A percentile compares a stretch with the other conserved stretches of the same genome.
phyloP scores from a whole-genome alignment of 2,888 invertebrate genomes.

The Lypha dubia region DNA sequence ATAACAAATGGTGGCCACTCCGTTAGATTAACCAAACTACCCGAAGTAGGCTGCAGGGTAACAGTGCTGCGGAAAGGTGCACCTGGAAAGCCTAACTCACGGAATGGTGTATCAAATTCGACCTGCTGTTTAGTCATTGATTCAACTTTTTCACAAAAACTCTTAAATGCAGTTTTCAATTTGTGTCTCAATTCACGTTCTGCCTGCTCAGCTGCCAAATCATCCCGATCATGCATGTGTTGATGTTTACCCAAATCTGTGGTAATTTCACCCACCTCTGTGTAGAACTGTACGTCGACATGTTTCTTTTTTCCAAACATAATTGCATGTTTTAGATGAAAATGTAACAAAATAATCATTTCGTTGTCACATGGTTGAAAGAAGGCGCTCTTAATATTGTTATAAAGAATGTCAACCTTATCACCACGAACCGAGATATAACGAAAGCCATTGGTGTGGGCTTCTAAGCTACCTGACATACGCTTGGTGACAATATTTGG shows the following conservation, averaged over 20 bases:
- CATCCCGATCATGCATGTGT: slow-evolving; percentile 99
- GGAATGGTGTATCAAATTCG: slow-evolving; percentile 99
- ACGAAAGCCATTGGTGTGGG: slow-evolving; percentile 97
- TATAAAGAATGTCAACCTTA: slow-evolving; percentile 99
- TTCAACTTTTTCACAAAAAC: slow-evolving; percentile 98
- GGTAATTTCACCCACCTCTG: slow-evolving; percentile 99
- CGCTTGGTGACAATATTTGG: slow-evolving; percentile 99
- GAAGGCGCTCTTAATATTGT: slow-evolving; percentile 99
- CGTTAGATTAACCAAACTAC: slow-evolving; percentile 97
- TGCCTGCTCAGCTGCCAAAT: slow-evolving; percentile 98
- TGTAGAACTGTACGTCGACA: slow-evolving; percentile 99
- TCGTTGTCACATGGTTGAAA: slow-evolving; percentile 99
- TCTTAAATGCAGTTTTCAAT: slow-evolving; percentile 98
- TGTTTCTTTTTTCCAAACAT: slow-evolving; percentile 99
- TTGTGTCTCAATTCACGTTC: slow-evolving; percentile 98
- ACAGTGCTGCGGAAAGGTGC: slow-evolving; percentile 98
- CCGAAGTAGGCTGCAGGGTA: slow-evolving; percentile 97
- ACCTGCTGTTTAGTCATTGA: slow-evolving; percentile 97
- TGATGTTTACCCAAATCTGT: slow-evolving; percentile 99
- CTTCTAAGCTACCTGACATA: slow-evolving; percentile 96
- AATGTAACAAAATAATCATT: slow-evolving; percentile 99
- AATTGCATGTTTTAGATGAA: slow-evolving; percentile 99
- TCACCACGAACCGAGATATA: slow-evolving; percentile 99
- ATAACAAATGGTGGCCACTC: slow-evolving; percentile 99
- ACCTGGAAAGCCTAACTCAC: slow-evolving; percentile 98